phyloP scores from a whole-genome alignment of 2,113 vertebrate species.

The Gallinago paraguaiae region DNA sequence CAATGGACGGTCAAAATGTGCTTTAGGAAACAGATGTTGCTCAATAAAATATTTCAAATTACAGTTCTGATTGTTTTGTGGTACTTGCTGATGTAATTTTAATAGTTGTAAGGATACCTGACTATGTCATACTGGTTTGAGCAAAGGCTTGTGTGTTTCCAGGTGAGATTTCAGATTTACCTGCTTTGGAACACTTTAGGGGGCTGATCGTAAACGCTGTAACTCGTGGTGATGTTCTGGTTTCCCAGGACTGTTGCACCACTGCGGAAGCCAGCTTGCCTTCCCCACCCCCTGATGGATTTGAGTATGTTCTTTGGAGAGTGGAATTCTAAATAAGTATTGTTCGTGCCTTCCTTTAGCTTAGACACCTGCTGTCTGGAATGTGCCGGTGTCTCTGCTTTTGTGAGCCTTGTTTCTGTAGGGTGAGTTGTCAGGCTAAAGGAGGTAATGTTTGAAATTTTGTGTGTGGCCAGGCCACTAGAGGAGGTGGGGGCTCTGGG shows the following conservation, averaged over 20 bases:
- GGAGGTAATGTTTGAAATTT: neutral
- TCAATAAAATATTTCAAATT: neutral
- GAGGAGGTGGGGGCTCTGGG: neutral
- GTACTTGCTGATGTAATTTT: neutral
- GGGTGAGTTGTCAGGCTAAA: neutral
- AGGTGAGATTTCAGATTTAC: neutral
- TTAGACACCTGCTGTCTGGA: neutral
- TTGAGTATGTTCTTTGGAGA: neutral
- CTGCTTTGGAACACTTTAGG: neutral
- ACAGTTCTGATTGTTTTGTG: neutral
- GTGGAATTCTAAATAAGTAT: neutral
- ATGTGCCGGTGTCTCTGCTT: neutral
- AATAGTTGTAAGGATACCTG: neutral
- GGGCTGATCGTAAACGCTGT: neutral
- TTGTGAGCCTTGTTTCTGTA: neutral
- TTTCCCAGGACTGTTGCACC: neutral
- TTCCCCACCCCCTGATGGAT: rapidly evolving
- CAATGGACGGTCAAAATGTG: neutral
- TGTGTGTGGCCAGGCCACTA: too few species aligned
- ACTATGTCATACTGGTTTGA: neutral
- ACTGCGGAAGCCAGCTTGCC: neutral
- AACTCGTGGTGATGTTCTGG: neutral
- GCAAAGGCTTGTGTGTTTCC: neutral
- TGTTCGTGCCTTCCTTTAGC: neutral
- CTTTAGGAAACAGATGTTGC: neutral